phyloP scores from a whole-genome alignment of 2,888 invertebrate genomes.

The Stenurella melanura region DNA sequence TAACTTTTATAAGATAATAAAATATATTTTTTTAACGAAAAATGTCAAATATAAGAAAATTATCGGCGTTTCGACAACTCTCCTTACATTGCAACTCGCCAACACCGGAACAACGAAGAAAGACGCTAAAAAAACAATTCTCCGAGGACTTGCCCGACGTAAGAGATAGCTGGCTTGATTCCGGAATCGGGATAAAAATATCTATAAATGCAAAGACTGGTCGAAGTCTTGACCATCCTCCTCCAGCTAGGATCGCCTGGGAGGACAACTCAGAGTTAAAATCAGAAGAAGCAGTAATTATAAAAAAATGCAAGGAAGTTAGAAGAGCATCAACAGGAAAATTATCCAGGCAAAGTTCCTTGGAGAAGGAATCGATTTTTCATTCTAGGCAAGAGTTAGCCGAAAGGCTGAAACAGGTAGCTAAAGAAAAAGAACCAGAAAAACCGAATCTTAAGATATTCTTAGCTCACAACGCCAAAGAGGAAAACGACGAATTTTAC shows the following conservation, averaged over 20 bases:
- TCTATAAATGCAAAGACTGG: conserved; percentile 57
- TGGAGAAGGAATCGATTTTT: conserved; percentile 68
- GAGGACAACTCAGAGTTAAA: conserved; percentile 53
- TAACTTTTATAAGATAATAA: conserved; percentile 2
- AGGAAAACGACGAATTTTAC: conserved; percentile 65
- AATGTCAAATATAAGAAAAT: conserved; percentile 62
- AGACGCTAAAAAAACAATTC: conserved; percentile 67
- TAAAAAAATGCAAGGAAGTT: conserved; percentile 67
- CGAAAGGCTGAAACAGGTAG: conserved; percentile 59
- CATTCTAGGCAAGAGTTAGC: conserved; percentile 74
- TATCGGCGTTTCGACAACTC: conserved; percentile 68
- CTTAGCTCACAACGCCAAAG: conserved; percentile 68
- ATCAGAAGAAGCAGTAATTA: conserved; percentile 65
- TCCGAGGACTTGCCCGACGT: conserved; percentile 64
- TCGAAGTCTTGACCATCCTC: conserved; percentile 55
- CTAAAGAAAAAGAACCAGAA: conserved; percentile 57
- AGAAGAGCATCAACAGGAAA: conserved; percentile 59
- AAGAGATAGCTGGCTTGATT: conserved; percentile 54
- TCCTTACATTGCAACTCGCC: conserved; percentile 67
- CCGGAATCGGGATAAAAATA: conserved; percentile 56
- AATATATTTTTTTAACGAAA: background rate
- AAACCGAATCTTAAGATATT: conserved; percentile 79
- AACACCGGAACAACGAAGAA: conserved; percentile 56
- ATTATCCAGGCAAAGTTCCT: conserved; percentile 62
- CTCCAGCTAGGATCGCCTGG: conserved; percentile 64